Percentiles rank a stretch among this genome's conserved stretches.
Evolutionary conservation across 1,140 invertebrate species (phyloP).

Genomic region (Anastrepha ludens): DNA sequence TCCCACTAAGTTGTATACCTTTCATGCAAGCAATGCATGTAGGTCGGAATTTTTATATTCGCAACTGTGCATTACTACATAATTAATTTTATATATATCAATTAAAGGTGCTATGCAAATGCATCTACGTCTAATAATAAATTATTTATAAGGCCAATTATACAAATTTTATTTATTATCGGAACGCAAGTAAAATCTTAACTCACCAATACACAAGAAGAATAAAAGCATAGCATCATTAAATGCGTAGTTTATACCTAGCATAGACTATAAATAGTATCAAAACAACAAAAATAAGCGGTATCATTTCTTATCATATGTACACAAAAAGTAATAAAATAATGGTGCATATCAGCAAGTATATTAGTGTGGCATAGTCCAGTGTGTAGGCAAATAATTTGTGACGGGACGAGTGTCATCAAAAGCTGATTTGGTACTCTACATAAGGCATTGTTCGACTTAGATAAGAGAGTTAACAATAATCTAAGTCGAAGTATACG

Average conservation of each 20-base stretch:
- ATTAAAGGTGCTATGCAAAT: no score
- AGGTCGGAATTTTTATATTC: no score
- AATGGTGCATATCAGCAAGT: not conserved
- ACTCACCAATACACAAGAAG: not conserved
- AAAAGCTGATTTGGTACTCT: not conserved
- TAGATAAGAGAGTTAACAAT: not conserved
- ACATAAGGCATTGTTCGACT: not conserved
- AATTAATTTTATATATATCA: not conserved
- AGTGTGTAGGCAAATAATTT: not conserved
- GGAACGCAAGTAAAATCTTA: not conserved
- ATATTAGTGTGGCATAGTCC: not conserved
- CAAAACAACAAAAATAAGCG: conserved; percentile 3
- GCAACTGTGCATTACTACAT: no score
- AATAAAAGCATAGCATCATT: not conserved
- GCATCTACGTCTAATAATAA: not conserved
- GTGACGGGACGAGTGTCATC: not conserved
- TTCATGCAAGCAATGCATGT: no score
- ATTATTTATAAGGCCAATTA: not conserved
- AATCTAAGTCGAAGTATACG: no score
- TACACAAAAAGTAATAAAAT: not conserved
- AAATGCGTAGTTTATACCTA: not conserved
- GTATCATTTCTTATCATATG: conserved; percentile 1
- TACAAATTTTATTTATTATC: not conserved
- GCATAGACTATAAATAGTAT: not conserved
- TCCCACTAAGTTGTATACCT: no score